phyloP scores from a whole-genome alignment of 2,797 vertebrate genomes.

The Parambassis ranga region DNA sequence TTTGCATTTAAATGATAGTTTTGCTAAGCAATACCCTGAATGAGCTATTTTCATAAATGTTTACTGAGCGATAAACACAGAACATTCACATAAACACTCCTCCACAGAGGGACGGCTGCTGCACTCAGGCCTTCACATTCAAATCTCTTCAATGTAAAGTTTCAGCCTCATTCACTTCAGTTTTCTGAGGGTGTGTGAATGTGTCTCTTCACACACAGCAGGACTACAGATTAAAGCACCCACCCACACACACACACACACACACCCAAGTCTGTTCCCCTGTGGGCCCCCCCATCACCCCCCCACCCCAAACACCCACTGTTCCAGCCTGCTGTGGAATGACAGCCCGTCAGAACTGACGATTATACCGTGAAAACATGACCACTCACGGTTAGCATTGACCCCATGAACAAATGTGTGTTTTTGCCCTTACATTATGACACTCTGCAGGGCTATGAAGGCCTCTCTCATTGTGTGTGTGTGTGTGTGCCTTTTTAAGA shows the following conservation, averaged over 20 bases:
- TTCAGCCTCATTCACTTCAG: not conserved
- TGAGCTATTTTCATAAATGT: slow-evolving; percentile 29
- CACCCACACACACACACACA: not conserved
- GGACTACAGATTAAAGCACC: slow-evolving; percentile 23
- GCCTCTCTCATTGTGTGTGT: slow-evolving; percentile 4
- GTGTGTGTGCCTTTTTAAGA: slow-evolving; percentile 17
- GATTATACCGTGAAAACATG: slow-evolving; percentile 76
- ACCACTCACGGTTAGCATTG: slow-evolving; percentile 67
- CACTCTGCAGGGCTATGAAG: slow-evolving; percentile 24
- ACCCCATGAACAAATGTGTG: slow-evolving; percentile 56
- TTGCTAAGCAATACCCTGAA: slow-evolving; percentile 7
- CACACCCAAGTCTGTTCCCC: not conserved
- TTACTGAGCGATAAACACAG: slow-evolving; percentile 29
- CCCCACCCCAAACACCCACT: slow-evolving; percentile 1
- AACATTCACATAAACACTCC: slow-evolving; percentile 24
- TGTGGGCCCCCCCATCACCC: slow-evolving; percentile 4
- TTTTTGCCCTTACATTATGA: slow-evolving; percentile 34
- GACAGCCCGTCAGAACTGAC: slow-evolving; percentile 59
- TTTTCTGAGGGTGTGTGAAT: not conserved
- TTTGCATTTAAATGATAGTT: slow-evolving; percentile 36
- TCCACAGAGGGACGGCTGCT: not conserved
- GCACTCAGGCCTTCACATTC: too few species aligned
- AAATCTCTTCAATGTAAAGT: slow-evolving; percentile 27
- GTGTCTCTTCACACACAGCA: slow-evolving; percentile 27
- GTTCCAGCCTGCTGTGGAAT: slow-evolving; percentile 34